Base-by-base conservation (phyloP, 2,888 invertebrate genomes). In the Brachycybe producta region DNA sequence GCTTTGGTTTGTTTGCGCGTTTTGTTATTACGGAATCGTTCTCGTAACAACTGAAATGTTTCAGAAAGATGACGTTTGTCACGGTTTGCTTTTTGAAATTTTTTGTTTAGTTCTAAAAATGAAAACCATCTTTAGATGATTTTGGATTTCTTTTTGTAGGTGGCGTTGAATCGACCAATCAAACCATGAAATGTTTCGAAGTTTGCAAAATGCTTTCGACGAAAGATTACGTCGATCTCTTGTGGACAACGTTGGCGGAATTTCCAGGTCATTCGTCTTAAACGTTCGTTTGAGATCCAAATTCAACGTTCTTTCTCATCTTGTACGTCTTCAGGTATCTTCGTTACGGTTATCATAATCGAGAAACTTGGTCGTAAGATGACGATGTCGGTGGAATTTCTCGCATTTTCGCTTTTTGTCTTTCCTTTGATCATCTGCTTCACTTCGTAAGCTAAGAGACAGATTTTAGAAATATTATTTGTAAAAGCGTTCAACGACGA, bases 1-100 rank as follows among this genome's bases (percentile, higher is more conserved):
- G 59, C 90, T 8, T 58, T 87, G 87, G 87, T 81, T 87, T 76
- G 77, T 84, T 0, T 90, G 90, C 66, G 88, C 92, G 0, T 92
- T 94, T 70, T 87, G 88, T 65, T 94, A 94, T 68, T 94, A 94
- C 65, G 92, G 94, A 0, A 75, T 92, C 32, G 92, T 94, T 5
- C 69, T 94, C 51, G 86, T 94, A 82, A 91, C 92, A 1, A 94
- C 92, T 0, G 91, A 92, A 65, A 68, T 92, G 48, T 86, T 91
- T 68, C 84, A 84, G 65, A 76, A 78, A 21, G 64, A 63, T 30
- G 68, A 69, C 57, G 62, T 61, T 45, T 71, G 71, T 47, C 67
- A 69, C 56, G 60, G 54, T 54, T 35, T 21, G 17, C n/a, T n/a
- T n/a, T n/a, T n/a, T n/a, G n/a, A n/a, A n/a, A n/a, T n/a, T n/a